Evolutionary conservation across 2,113 vertebrate genomes (phyloP), one percentile per base, ranked within the genome.

Genomic region (Scopus umbretta): DNA sequence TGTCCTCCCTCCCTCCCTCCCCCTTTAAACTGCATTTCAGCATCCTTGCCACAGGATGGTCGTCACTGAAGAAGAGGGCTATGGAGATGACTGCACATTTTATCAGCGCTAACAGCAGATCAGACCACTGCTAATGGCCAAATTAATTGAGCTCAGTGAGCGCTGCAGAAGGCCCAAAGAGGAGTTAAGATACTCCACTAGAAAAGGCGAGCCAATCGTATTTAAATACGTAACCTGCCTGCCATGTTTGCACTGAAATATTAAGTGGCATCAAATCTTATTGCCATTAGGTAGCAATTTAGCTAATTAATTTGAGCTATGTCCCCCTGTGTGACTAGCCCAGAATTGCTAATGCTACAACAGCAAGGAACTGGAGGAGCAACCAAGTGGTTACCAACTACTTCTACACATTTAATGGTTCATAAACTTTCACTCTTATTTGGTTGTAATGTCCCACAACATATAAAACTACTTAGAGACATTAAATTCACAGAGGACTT

Each of bases 251-350:
- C 81, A 90, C 52, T 81, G 88, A 94, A 96, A 90, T 88, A 92
- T 80, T 85, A 96, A 97, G 70, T 70, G 71, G 71, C 32, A 81
- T 78, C 89, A 95, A 90, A 66, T 40, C 74, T 94, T 90, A 91
- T 4, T 65, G 58, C 45, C 75, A 95, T 68, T 80, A 92, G 86
- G 88, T 86, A 92, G 73, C 73, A 91, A 95, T 92, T 95, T 90
- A 93, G 52, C 61, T 96, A 96, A 95, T 97, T 95, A 94, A 97
- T 81, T 25, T 92, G 86, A 95, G 75, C 47, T 91, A 53, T 21
- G 75, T 73, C 92, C 88, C 87, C 72, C 16, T 61, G 70, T 50
- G 70, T 68, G 68, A 89, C 82, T 95, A 85, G 65, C 71, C 76
- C 82, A 68, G 97, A 94, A 95, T 88, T 86, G 58, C 55, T 84